Evolutionary conservation across 2,888 invertebrate species (phyloP).

Genomic region (Tetramorium bicarinatum): DNA sequence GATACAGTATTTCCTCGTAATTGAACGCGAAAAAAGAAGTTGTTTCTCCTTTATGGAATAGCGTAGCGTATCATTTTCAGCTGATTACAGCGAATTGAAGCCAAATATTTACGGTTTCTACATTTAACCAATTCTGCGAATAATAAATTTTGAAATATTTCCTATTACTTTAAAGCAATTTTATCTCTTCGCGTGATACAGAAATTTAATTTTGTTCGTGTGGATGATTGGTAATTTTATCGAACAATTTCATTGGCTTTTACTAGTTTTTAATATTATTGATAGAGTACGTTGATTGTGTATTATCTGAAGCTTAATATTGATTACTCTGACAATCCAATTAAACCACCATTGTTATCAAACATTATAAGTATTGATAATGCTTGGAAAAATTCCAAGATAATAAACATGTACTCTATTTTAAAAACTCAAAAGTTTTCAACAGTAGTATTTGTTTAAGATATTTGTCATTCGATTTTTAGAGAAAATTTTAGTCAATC

Average conservation of each 20-base stretch:
- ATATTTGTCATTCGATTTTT: not conserved
- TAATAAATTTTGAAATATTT: not conserved
- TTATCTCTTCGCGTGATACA: not conserved
- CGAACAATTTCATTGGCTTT: not conserved
- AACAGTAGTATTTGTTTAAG: not conserved
- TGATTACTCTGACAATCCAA: not conserved
- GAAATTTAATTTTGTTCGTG: not conserved
- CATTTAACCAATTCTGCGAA: not conserved
- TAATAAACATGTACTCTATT: not conserved
- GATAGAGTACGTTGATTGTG: not conserved
- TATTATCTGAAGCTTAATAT: not conserved
- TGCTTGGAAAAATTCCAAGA: not conserved
- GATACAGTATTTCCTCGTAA: conserved; percentile 29
- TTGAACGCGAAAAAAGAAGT: conserved; percentile 31
- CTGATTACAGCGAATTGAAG: not conserved
- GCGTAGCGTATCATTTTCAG: conserved; percentile 1
- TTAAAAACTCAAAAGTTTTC: not conserved
- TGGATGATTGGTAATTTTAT: not conserved
- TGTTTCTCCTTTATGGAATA: conserved; percentile 7
- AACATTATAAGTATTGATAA: not conserved
- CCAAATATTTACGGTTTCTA: conserved; percentile 1
- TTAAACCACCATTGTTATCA: conserved; percentile 10
- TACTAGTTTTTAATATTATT: not conserved
- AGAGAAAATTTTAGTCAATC: not conserved
- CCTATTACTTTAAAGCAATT: not conserved